These are phyloP conservation scores for Brachystomella parvula DNA, from an alignment of 1,140 invertebrate genomes.

Conservation along the genomic window DNA sequence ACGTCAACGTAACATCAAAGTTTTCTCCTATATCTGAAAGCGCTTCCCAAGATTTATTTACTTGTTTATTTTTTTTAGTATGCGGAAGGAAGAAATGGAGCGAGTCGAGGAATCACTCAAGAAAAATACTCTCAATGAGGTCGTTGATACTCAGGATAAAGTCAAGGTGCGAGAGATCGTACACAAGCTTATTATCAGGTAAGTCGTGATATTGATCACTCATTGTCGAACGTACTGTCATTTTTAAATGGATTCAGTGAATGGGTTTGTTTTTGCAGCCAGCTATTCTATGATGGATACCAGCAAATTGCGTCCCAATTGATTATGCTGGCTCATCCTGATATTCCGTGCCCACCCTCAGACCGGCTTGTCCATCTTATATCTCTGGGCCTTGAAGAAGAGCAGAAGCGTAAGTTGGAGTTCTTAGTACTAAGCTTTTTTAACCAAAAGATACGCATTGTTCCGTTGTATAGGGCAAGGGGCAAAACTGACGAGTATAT, in stretches of 20 bases:
- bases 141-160: conserved; percentile 31
- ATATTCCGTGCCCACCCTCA: conserved; percentile 88
- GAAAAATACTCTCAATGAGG: background rate
- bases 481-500: conserved; percentile 33
- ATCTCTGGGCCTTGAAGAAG: conserved; percentile 73
- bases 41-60: background rate
- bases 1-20: background rate
- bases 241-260: background rate
- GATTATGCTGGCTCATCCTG: conserved; percentile 73
- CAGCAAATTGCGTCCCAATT: conserved; percentile 62
- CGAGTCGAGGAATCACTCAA: background rate
- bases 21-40: background rate
- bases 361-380: conserved; percentile 81
- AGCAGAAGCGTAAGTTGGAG: conserved; percentile 53
- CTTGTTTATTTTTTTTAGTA: background rate
- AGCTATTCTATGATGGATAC: conserved; percentile 87
- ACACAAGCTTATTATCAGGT: conserved; percentile 37
- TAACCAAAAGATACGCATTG: too few relatives aligned
- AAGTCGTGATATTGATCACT: background rate
- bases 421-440: too few relatives aligned
- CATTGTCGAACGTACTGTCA: conserved; percentile 1
- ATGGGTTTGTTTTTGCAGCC: conserved; percentile 52
- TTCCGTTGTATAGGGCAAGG: conserved; percentile 49
- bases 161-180: conserved; percentile 35
- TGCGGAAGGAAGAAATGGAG: background rate